Conservation (phyloP, 2,888 invertebrate genomes). For the Synergus gifuensis region DNA sequence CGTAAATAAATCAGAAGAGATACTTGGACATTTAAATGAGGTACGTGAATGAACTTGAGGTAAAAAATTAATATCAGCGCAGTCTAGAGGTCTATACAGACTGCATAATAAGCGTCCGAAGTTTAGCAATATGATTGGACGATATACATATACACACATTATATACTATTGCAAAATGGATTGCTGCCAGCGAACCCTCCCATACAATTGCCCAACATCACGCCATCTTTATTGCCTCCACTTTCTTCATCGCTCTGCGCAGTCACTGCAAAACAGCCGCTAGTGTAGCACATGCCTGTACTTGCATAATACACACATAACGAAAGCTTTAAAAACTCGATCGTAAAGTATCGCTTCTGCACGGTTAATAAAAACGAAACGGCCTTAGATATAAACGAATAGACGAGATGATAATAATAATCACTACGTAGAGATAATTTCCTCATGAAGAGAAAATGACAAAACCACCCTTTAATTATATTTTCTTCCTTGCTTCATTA, state of each 20-base stretch:
- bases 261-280: conserved; percentile 8
- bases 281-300: conserved; percentile 1
- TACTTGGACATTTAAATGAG: background rate
- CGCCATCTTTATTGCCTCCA: conserved; percentile 24
- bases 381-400: background rate
- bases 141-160: background rate
- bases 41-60: conserved; percentile 18
- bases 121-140: conserved; percentile 15
- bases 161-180: conserved; percentile 14
- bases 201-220: conserved; percentile 15
- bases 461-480: background rate
- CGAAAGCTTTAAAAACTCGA: background rate
- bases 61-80: background rate
- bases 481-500: background rate
- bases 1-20: conserved; percentile 7
- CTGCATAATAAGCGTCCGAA: conserved; percentile 25
- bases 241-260: conserved; percentile 7
- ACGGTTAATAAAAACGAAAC: background rate
- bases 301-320: conserved; percentile 10
- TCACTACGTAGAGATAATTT: background rate
- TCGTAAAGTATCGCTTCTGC: background rate
- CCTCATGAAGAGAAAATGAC: background rate
- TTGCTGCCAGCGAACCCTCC: conserved; percentile 12
- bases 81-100: background rate
- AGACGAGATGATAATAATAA: background rate